A percentile compares a stretch with the other conserved stretches of the same genome.
phyloP scores from a whole-genome alignment of 2,797 vertebrate genomes.

The Gadopsis marmoratus region DNA sequence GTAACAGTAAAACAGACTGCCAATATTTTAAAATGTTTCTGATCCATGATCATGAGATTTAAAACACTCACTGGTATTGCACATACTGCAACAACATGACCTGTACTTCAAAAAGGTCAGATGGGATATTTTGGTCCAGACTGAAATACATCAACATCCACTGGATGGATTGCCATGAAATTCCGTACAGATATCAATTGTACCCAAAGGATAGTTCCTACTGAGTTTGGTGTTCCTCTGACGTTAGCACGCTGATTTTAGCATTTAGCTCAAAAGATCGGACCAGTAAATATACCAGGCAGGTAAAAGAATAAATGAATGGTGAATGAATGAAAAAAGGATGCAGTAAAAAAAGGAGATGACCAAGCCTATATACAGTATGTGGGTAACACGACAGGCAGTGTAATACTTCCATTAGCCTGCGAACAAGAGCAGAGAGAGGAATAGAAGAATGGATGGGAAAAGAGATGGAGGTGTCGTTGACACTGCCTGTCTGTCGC shows the following conservation, averaged over 20 bases:
- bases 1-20: background rate
- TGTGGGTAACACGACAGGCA: background rate
- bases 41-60: background rate
- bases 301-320: background rate
- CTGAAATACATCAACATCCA: too few relatives aligned
- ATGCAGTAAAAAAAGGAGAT: background rate
- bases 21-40: background rate
- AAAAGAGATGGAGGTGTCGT: slow-evolving; percentile 9
- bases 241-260: too few relatives aligned
- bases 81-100: background rate
- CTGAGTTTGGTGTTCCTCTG: background rate
- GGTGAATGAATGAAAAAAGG: background rate
- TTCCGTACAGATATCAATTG: too few relatives aligned
- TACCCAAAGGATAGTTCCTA: too few relatives aligned
- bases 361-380: background rate
- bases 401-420: slow-evolving; percentile 12
- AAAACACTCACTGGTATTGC: background rate
- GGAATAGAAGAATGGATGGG: background rate
- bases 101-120: background rate
- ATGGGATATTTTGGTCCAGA: background rate
- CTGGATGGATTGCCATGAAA: background rate
- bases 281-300: background rate
- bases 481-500: background rate
- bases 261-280: too few relatives aligned
- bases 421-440: slow-evolving; percentile 7